A percentile compares a stretch with the other conserved stretches of the same genome.
These are phyloP conservation scores for Buceros bicornis DNA, from an alignment of 2,797 vertebrate species.

Conservation along the genomic window DNA sequence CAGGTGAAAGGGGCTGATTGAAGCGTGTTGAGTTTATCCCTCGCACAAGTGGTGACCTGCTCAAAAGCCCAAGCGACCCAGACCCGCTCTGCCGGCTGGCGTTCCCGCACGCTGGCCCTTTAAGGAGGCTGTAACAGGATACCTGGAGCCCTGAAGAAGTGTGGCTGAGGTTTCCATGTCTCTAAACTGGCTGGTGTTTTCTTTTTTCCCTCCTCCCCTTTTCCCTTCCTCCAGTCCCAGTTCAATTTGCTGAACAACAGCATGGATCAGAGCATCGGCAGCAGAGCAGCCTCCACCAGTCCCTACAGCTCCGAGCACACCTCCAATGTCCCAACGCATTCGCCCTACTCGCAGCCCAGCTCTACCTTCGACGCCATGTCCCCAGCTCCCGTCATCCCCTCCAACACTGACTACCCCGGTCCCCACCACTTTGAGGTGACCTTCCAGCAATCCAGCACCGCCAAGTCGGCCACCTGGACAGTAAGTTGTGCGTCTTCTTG, in stretches of 20 bases:
- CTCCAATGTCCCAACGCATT: conserved; percentile 93
- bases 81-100: conserved; percentile 55
- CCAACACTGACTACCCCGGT: conserved; percentile 97
- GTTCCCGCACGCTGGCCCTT: conserved; percentile 73
- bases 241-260: conserved; percentile 98
- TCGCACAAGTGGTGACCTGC: conserved; percentile 75
- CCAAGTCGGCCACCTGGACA: conserved; percentile 99
- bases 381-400: conserved; percentile 95
- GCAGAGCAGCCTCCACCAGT: conserved; percentile 92
- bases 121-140: conserved; percentile 88
- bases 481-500: conserved; percentile 84
- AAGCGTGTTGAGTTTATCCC: background rate
- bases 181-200: conserved; percentile 78
- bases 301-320: conserved; percentile 96
- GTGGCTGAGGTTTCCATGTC: conserved; percentile 74
- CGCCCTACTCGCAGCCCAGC: conserved; percentile 98
- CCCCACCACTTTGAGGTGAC: conserved; percentile 96
- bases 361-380: conserved; percentile 98
- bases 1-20: background rate
- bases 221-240: conserved; percentile 90
- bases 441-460: conserved; percentile 98
- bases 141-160: conserved; percentile 74
- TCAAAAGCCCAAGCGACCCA: background rate
- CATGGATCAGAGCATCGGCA: conserved; percentile 96
- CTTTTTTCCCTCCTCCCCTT: conserved; percentile 80